Conservation (phyloP, 2,888 invertebrate genomes). For the Melinopterus prodromus region DNA sequence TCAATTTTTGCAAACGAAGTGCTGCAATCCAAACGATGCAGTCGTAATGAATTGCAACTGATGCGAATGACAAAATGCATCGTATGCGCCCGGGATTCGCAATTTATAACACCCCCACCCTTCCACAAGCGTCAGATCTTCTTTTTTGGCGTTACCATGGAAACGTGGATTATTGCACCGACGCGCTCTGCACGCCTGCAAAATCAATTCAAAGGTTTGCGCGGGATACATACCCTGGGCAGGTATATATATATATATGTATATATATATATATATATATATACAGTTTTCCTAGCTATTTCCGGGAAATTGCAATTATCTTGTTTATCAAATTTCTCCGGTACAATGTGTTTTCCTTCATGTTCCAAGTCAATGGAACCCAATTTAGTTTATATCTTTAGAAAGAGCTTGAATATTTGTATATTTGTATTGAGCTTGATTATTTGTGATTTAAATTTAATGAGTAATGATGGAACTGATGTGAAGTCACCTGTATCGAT, state of each 20-base stretch:
- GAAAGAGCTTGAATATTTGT: not conserved
- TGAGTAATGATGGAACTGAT: not conserved
- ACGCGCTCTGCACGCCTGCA: not conserved
- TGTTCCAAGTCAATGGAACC: no score
- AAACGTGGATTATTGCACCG: not conserved
- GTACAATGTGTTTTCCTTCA: no score
- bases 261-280: not conserved
- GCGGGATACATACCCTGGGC: not conserved
- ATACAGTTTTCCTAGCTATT: not conserved
- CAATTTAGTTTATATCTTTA: not conserved
- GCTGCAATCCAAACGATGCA: no score
- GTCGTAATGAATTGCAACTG: not conserved
- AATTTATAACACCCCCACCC: not conserved
- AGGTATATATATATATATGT: not conserved
- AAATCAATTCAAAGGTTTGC: conserved; percentile 4
- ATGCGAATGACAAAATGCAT: not conserved
- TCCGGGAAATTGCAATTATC: not conserved
- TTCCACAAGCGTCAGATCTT: not conserved
- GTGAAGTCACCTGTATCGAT: not conserved
- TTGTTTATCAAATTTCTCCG: not conserved
- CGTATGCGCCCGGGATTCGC: not conserved
- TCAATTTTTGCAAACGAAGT: no score
- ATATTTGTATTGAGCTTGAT: not conserved
- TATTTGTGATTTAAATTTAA: not conserved
- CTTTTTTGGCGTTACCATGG: not conserved